Evolutionary conservation across 1,140 invertebrate genomes (phyloP).

Genomic region (Matsumurasca onukii): DNA sequence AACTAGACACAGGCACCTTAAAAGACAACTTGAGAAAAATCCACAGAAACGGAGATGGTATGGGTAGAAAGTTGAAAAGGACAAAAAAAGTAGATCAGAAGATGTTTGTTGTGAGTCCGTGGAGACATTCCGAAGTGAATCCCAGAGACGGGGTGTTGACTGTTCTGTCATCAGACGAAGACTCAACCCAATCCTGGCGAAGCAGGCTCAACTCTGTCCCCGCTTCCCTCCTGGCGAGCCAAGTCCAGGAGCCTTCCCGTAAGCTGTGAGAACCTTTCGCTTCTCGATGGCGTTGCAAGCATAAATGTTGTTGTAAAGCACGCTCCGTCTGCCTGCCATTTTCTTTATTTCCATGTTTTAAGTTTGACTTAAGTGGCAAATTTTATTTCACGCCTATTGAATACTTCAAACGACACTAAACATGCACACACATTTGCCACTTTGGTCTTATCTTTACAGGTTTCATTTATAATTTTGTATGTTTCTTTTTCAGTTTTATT

Average conservation of each 20-base stretch:
- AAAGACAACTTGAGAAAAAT: conserved; percentile 35
- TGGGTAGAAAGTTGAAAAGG: conserved; percentile 34
- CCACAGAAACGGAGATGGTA: conserved; percentile 10
- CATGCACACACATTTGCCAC: no score
- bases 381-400: no score
- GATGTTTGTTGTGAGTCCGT: conserved; percentile 39
- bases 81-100: conserved; percentile 37
- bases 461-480: no score
- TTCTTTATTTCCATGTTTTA: neutral
- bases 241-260: conserved; percentile 36
- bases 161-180: conserved; percentile 26
- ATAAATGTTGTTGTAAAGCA: conserved; percentile 32
- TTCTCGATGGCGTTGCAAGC: conserved; percentile 35
- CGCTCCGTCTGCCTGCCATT: conserved; percentile 6
- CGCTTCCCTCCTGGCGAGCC: conserved; percentile 5
- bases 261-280: conserved; percentile 45
- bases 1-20: conserved; percentile 26
- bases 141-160: neutral
- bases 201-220: conserved; percentile 25
- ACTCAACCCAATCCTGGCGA: neutral
- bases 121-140: conserved; percentile 17
- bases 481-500: no score
- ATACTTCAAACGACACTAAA: no score
- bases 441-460: no score
- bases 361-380: neutral